Evolutionary conservation across 1,140 invertebrate genomes (phyloP).

Genomic region (Monomorium pharaonis): DNA sequence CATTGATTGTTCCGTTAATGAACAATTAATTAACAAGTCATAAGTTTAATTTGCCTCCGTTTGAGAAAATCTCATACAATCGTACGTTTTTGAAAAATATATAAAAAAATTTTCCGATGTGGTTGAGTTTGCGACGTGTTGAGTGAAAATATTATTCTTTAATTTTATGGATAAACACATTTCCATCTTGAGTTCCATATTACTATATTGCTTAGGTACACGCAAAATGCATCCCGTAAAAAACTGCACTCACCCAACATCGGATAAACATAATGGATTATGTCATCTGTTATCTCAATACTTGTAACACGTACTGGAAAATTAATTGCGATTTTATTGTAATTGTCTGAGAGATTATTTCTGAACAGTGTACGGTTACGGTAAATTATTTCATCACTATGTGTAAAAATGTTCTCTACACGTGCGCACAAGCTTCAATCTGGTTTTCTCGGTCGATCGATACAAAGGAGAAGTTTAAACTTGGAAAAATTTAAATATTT

Average conservation of each 20-base stretch:
- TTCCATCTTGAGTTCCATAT: background rate
- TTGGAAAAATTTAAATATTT: constrained; percentile 55
- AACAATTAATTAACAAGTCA: constrained; percentile 34
- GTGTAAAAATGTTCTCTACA: constrained; percentile 33
- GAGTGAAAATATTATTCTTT: constrained; percentile 42
- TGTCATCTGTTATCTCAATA: background rate
- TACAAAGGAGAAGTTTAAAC: constrained; percentile 48
- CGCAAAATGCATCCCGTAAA: background rate
- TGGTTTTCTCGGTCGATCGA: constrained; percentile 54
- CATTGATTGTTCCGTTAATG: constrained; percentile 27
- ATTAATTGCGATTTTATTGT: background rate
- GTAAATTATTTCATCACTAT: constrained; percentile 46
- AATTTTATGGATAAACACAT: constrained; percentile 23
- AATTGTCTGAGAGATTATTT: constrained; percentile 12
- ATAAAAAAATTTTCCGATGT: background rate
- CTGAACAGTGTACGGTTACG: background rate
- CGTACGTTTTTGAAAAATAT: background rate
- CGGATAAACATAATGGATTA: background rate
- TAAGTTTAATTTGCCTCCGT: constrained; percentile 19
- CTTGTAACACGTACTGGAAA: background rate
- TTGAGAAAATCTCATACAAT: background rate
- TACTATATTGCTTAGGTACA: background rate
- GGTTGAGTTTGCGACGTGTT: background rate
- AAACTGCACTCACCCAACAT: background rate
- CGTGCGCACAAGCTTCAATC: constrained; percentile 43